Conservation (phyloP, 2,888 invertebrate genomes). For the Leucania comma region DNA sequence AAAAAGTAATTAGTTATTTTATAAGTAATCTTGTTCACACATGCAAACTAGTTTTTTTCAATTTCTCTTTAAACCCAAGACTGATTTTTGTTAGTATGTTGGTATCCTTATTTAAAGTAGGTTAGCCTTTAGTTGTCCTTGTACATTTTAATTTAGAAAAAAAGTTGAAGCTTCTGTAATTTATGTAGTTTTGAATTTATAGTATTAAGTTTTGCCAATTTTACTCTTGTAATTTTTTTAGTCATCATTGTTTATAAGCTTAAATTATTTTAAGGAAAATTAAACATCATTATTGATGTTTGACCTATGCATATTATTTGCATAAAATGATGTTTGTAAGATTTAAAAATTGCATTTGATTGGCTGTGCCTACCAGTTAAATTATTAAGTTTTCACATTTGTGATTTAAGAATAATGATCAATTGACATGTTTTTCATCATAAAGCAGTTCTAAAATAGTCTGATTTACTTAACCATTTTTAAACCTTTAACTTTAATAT, state of each 20-base stretch:
- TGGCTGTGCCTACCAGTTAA: conserved; percentile 3
- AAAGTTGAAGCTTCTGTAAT: conserved; percentile 23
- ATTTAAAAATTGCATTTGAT: conserved; percentile 4
- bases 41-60: conserved; percentile 35
- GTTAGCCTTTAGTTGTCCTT: conserved; percentile 44
- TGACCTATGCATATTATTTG: conserved; percentile 10
- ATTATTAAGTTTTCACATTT: conserved; percentile 18
- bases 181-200: conserved; percentile 29
- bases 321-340: conserved; percentile 13
- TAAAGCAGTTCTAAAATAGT: conserved; percentile 14
- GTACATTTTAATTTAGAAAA: conserved; percentile 33
- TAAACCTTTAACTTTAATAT: conserved; percentile 1
- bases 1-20: conserved; percentile 39
- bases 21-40: conserved; percentile 27
- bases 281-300: conserved; percentile 8
- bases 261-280: conserved; percentile 16
- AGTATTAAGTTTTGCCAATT: conserved; percentile 23
- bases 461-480: conserved; percentile 16
- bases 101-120: conserved; percentile 59
- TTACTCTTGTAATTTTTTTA: conserved; percentile 8
- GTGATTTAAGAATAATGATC: conserved; percentile 22
- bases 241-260: conserved; percentile 5
- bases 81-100: conserved; percentile 73
- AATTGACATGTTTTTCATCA: conserved; percentile 14
- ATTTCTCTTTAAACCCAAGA: conserved; percentile 68